Evolutionary conservation across 1,140 invertebrate genomes (phyloP).

Genomic region (Paramacrobiotus metropolitanus): DNA sequence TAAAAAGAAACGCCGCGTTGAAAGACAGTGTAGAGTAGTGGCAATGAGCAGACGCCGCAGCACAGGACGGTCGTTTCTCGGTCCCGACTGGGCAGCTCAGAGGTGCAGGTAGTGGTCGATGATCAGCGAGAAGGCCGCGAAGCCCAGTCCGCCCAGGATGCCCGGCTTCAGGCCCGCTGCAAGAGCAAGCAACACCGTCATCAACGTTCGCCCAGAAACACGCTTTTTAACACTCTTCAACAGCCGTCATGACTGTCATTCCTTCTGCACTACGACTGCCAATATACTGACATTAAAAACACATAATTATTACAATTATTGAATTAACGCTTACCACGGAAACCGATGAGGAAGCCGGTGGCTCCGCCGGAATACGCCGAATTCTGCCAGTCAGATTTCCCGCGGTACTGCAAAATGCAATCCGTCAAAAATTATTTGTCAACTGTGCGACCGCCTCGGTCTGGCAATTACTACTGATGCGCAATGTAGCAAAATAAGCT

Average conservation of each 20-base stretch:
- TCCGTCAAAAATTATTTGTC: constrained; percentile 11
- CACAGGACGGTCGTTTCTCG: too few species aligned
- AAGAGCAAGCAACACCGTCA: constrained; percentile 23
- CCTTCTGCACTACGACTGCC: neutral
- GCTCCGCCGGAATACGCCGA: constrained; percentile 75
- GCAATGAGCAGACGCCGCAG: too few species aligned
- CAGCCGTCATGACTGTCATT: too few species aligned
- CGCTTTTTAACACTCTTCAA: neutral
- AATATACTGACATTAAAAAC: constrained; percentile 10
- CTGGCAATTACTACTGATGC: too few species aligned
- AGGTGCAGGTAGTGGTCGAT: constrained; percentile 77
- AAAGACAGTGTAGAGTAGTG: too few species aligned
- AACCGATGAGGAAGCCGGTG: constrained; percentile 76
- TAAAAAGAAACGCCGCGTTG: too few species aligned
- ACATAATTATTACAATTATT: constrained; percentile 9
- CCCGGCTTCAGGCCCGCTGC: constrained; percentile 76
- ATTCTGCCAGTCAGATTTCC: constrained; percentile 85
- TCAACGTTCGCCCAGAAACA: constrained; percentile 4
- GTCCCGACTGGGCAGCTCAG: too few species aligned
- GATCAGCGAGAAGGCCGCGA: constrained; percentile 76
- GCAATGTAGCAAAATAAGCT: too few species aligned
- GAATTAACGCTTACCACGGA: constrained; percentile 51
- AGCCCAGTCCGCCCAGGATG: constrained; percentile 66
- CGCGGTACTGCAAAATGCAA: constrained; percentile 44
- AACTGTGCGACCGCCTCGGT: too few species aligned